Base-by-base conservation (phyloP, 2,113 vertebrate genomes). In the Procavia capensis region DNA sequence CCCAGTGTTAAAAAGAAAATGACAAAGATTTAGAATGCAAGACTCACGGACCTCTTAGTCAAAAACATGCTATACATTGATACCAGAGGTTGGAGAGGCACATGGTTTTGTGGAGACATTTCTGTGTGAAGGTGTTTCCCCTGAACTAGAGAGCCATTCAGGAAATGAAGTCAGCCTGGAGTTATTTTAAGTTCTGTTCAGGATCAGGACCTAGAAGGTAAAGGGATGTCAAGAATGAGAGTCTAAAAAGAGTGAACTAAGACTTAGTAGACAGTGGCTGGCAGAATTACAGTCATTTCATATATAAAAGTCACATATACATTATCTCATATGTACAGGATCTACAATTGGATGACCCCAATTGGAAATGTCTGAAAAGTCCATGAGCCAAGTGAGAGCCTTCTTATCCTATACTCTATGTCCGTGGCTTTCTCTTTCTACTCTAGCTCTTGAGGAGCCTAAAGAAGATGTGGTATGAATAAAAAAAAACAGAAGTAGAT, bases 1-100 rank as follows among this genome's bases (percentile, higher is more conserved):
- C 63, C 64, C 75, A 79, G 1, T 90, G 93, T 85, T 66, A 84
- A 17, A 91, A 81, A 94, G 20, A 39, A 84, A 94, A 94, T 45
- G 16, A 80, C 70, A 89, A 68, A 31, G 9, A n/a, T 59, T 78
- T 66, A 27, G 57, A 57, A 57, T 63, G 20, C 14, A 81, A 86
- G 27, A 86, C 63, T 93, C 39, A 79, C 61, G 89, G 89, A 79
- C 1, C 17, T 9, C 78, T 76, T 14, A 79, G 84, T 54, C n/a
- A 91, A 85, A 2, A 82, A 7, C 19, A 75, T 57, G 74, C n/a
- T n/a, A n/a, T n/a, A 39, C 72, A 85, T 59, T 9, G 1, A 1
- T 74, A n/a, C 59, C 27, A 66, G 25, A 89, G 24, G 89, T 81
- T 91, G 43, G 3, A 76, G 19, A 80, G 17, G 36, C 2, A 84